Evolutionary conservation across 2,113 vertebrate species (phyloP).

Genomic region (Glaucomys volans): DNA sequence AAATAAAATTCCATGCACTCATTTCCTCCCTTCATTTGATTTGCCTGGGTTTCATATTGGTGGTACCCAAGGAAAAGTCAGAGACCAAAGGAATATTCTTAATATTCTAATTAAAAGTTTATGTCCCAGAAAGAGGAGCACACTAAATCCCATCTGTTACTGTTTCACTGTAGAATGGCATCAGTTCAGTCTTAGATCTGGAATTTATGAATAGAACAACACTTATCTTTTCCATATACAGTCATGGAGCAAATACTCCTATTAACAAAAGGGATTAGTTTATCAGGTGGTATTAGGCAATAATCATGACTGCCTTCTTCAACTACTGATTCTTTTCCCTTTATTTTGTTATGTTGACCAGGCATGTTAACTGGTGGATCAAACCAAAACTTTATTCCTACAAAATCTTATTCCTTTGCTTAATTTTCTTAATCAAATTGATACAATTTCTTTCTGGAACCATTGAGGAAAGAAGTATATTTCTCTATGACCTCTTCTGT

Average conservation of each 20-base stretch:
- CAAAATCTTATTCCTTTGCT: background rate
- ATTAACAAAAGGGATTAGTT: background rate
- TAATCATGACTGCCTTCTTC: background rate
- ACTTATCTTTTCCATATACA: background rate
- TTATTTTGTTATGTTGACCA: background rate
- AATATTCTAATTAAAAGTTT: background rate
- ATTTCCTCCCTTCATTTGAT: background rate
- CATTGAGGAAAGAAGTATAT: background rate
- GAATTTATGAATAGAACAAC: background rate
- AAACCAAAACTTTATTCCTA: background rate
- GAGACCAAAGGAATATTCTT: background rate
- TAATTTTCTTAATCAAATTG: slow-evolving; percentile 11
- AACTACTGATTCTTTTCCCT: background rate
- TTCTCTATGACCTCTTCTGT: background rate
- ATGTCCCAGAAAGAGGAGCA: background rate
- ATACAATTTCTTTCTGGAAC: background rate
- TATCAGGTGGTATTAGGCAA: background rate
- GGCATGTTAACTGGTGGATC: background rate
- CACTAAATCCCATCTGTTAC: background rate
- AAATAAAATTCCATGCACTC: background rate
- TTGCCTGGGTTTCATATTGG: background rate
- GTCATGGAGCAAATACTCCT: background rate
- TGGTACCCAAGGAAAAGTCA: background rate
- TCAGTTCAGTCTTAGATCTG: background rate
- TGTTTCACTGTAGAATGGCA: background rate